Evolutionary conservation across 2,888 invertebrate genomes (phyloP).

Genomic region (Phyllotreta striolata): DNA sequence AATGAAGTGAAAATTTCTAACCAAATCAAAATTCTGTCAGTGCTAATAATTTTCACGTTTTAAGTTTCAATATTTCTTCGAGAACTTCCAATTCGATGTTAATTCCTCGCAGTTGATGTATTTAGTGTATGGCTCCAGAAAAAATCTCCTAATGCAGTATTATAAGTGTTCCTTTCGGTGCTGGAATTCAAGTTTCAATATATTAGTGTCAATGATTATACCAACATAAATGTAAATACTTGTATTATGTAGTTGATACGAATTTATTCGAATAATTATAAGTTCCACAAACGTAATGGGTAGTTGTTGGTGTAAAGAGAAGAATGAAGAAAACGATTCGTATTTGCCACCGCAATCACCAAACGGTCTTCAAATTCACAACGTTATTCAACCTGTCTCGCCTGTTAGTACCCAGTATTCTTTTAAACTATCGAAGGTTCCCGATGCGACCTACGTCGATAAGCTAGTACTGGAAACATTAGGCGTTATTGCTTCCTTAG

Average conservation of each 20-base stretch:
- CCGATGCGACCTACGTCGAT: constrained; percentile 68
- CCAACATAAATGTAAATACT: constrained; percentile 53
- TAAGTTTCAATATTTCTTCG: neutral
- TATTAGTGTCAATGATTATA: constrained; percentile 53
- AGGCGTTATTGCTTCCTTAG: constrained; percentile 79
- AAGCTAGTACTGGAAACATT: constrained; percentile 82
- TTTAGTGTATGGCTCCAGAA: constrained; percentile 34
- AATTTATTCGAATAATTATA: constrained; percentile 30
- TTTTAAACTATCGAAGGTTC: constrained; percentile 47
- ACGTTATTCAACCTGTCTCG: constrained; percentile 49
- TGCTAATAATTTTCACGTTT: constrained; percentile 12
- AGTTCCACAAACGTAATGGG: constrained; percentile 68
- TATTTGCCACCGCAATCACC: constrained; percentile 57
- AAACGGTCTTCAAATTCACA: constrained; percentile 39
- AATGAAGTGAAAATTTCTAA: constrained; percentile 23
- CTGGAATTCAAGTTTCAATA: constrained; percentile 48
- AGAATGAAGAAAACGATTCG: constrained; percentile 64
- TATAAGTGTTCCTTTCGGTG: constrained; percentile 36
- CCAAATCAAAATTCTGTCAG: constrained; percentile 28
- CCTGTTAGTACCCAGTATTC: constrained; percentile 50
- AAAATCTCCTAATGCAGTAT: constrained; percentile 39
- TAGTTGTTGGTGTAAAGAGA: constrained; percentile 78
- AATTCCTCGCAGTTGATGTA: constrained; percentile 32
- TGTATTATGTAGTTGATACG: constrained; percentile 49
- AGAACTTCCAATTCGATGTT: constrained; percentile 15